These are phyloP conservation scores for Megalops atlanticus DNA, from an alignment of 2,113 vertebrate genomes.

Conservation along the genomic window DNA sequence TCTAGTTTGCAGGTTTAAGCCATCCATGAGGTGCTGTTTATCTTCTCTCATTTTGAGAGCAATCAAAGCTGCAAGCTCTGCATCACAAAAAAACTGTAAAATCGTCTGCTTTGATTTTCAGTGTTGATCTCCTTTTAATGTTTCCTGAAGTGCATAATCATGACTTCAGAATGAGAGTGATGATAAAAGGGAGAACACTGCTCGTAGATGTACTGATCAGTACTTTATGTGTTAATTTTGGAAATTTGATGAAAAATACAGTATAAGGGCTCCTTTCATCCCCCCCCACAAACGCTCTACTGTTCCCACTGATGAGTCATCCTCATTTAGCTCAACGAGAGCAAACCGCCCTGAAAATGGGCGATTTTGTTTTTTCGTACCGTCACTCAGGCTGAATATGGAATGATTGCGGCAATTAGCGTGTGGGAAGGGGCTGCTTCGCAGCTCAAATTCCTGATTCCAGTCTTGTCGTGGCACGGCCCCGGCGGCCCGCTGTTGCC, in stretches of 20 bases:
- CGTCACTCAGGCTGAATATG: conserved; percentile 29
- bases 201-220: too few species aligned
- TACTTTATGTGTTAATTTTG: neutral
- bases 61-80: too few species aligned
- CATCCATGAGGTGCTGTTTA: too few species aligned
- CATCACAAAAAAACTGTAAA: too few species aligned
- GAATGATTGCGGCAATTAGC: conserved; percentile 55
- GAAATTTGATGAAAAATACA: neutral
- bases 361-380: conserved; percentile 6
- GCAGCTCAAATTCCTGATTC: conserved; percentile 11
- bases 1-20: too few species aligned
- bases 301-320: neutral
- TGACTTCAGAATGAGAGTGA: neutral
- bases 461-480: conserved; percentile 9
- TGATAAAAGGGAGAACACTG: neutral
- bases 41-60: too few species aligned
- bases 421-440: conserved; percentile 34
- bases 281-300: neutral
- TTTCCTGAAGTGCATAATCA: neutral
- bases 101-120: too few species aligned
- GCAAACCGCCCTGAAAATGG: neutral
- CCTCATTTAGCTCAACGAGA: neutral
- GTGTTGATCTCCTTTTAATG: neutral
- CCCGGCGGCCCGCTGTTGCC: conserved; percentile 28
- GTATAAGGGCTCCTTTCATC: neutral